Conservation (phyloP, 2,888 invertebrate species). For the Molorchus minor region DNA sequence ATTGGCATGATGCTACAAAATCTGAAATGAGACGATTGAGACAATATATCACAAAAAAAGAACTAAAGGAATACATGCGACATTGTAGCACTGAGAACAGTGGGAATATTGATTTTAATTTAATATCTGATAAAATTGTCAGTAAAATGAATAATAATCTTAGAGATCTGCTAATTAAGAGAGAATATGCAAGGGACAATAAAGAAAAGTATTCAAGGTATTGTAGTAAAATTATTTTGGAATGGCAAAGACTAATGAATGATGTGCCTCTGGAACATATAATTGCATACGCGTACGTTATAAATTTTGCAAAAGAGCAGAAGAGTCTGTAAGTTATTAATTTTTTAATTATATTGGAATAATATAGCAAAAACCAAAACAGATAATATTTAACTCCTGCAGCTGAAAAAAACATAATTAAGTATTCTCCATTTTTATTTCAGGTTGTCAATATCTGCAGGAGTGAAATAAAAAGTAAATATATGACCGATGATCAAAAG, state of each 20-base stretch:
- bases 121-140: not conserved
- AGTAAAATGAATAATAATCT: constrained; percentile 9
- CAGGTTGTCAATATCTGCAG: too few species aligned
- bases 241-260: constrained; percentile 21
- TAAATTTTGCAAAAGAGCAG: not conserved
- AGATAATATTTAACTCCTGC: too few species aligned
- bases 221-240: constrained; percentile 4
- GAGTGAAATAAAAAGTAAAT: too few species aligned
- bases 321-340: too few species aligned
- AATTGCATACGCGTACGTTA: constrained; percentile 12
- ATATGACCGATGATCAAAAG: too few species aligned
- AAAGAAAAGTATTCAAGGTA: constrained; percentile 15
- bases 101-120: not conserved
- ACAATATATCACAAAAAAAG: constrained; percentile 12
- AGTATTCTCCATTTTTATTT: too few species aligned
- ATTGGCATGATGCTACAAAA: constrained; percentile 26
- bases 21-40: constrained; percentile 17
- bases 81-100: not conserved
- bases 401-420: too few species aligned
- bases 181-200: constrained; percentile 17
- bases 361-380: too few species aligned
- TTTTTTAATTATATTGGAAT: too few species aligned
- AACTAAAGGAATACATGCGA: constrained; percentile 19
- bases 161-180: constrained; percentile 13
- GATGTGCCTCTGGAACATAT: constrained; percentile 9